phyloP scores from a whole-genome alignment of 1,140 invertebrate species.

The Drosophila baimaii region DNA sequence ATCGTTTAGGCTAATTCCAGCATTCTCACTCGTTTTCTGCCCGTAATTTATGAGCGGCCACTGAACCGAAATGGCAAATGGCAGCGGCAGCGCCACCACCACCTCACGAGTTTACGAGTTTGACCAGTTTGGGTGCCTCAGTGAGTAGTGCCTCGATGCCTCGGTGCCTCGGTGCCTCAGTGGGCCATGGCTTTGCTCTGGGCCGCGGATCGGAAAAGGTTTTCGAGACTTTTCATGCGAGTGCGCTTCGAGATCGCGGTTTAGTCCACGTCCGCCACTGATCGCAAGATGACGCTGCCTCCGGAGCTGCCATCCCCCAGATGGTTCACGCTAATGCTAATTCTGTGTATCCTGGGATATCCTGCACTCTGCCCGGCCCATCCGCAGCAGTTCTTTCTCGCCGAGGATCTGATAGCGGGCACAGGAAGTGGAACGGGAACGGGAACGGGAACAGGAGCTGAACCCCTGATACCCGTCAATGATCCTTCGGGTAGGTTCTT shows the following conservation, averaged over 20 bases:
- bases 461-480: slow-evolving; percentile 32
- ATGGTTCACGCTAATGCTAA: not conserved
- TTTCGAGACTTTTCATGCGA: slow-evolving; percentile 69
- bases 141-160: slow-evolving; percentile 4
- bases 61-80: slow-evolving; percentile 77
- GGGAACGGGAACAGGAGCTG: not conserved
- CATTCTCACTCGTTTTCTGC: slow-evolving; percentile 25
- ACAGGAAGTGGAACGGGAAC: slow-evolving; percentile 2
- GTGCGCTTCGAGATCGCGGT: not conserved
- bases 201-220: slow-evolving; percentile 63
- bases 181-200: slow-evolving; percentile 48
- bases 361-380: slow-evolving; percentile 4
- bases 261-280: slow-evolving; percentile 47
- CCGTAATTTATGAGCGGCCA: slow-evolving; percentile 70
- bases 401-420: slow-evolving; percentile 15
- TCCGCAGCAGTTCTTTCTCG: slow-evolving; percentile 24
- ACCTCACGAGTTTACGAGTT: slow-evolving; percentile 55
- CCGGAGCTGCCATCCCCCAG: not conserved
- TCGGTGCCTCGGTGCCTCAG: slow-evolving; percentile 12
- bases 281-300: slow-evolving; percentile 31
- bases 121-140: slow-evolving; percentile 58
- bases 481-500: slow-evolving; percentile 70
- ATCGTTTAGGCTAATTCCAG: not conserved
- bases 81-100: slow-evolving; percentile 16
- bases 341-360: slow-evolving; percentile 15